Conservation (phyloP, 2,113 vertebrate genomes). For the Sturnira hondurensis region DNA sequence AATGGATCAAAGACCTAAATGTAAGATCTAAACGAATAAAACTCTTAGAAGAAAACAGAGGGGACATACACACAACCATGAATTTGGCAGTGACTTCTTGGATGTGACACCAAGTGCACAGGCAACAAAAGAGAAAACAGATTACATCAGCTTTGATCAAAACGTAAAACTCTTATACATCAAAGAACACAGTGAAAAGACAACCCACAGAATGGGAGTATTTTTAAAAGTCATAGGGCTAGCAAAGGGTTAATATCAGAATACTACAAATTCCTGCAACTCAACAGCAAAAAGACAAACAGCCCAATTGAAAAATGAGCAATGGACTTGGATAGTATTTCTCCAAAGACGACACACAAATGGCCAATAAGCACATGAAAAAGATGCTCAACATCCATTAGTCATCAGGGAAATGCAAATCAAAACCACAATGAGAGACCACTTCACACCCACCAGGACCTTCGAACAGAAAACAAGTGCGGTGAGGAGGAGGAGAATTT, state of each 20-base stretch:
- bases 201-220: too few relatives aligned
- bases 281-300: neutral
- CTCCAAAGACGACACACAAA: too few relatives aligned
- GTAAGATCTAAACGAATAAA: neutral
- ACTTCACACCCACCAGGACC: neutral
- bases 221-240: neutral
- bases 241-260: neutral
- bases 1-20: neutral
- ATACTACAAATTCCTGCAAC: neutral
- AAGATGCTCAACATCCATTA: too few relatives aligned
- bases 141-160: neutral
- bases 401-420: neutral
- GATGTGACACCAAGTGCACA: neutral
- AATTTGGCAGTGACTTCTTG: neutral
- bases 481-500: fast-evolving
- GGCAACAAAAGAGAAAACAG: neutral
- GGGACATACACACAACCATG: neutral
- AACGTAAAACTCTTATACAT: neutral
- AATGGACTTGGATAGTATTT: neutral
- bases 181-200: neutral
- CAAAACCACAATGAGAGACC: neutral
- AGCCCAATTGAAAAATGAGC: neutral
- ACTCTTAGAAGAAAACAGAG: neutral
- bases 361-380: too few relatives aligned
- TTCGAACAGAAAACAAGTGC: neutral